These are phyloP conservation scores for Turdus rufiventris DNA, from an alignment of 2,113 vertebrate genomes.

Conservation along the genomic window DNA sequence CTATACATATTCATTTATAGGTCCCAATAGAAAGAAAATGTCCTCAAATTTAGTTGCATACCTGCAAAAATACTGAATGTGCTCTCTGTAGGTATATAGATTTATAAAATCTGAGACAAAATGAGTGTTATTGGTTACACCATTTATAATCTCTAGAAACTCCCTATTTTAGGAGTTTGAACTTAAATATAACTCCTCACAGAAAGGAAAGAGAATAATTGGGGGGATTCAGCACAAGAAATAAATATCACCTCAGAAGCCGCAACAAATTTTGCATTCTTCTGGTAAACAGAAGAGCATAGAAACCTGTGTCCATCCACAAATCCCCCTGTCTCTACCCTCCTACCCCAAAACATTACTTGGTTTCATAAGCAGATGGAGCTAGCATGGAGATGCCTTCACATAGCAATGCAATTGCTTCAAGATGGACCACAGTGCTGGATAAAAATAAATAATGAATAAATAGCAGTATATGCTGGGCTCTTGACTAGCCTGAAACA, in stretches of 20 bases:
- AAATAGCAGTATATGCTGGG: not conserved
- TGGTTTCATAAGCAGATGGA: constrained; percentile 34
- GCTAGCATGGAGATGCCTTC: constrained; percentile 29
- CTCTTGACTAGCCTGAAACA: not conserved
- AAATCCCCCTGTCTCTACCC: not conserved
- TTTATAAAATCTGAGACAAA: not conserved
- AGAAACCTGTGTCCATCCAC: not conserved
- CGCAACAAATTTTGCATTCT: not conserved
- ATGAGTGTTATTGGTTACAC: not conserved
- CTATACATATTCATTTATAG: not conserved
- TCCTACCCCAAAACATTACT: not conserved
- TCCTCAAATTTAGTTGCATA: not conserved
- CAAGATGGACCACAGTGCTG: constrained; percentile 73
- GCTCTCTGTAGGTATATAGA: not conserved
- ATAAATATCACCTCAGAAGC: not conserved
- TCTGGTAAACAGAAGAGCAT: not conserved
- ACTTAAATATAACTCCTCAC: not conserved
- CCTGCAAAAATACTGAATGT: not conserved
- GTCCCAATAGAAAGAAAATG: not conserved
- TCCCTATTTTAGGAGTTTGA: not conserved
- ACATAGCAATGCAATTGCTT: constrained; percentile 51
- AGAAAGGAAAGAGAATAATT: not conserved
- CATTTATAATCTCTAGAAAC: not conserved
- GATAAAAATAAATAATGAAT: constrained; percentile 52
- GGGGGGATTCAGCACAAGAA: not conserved